Evolutionary conservation across 2,888 invertebrate genomes (phyloP).

Genomic region (Protonemura montana): DNA sequence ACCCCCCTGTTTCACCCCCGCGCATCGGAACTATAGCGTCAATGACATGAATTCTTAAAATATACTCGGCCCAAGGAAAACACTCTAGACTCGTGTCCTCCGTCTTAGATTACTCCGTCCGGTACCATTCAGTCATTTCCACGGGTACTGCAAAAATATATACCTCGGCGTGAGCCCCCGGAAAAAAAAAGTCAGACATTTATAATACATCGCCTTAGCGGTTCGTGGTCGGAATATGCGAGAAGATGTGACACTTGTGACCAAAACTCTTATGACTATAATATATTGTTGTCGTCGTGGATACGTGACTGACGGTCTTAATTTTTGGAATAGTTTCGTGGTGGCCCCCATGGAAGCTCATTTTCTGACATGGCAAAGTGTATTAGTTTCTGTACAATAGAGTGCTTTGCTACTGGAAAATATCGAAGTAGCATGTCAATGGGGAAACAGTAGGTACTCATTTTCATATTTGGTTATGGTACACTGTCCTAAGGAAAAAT

Average conservation of each 20-base stretch:
- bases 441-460: background rate
- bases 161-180: background rate
- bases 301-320: conserved; percentile 40
- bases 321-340: conserved; percentile 37
- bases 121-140: conserved; percentile 49
- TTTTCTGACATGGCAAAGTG: conserved; percentile 15
- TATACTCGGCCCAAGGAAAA: conserved; percentile 38
- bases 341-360: conserved; percentile 28
- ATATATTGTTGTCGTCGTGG: conserved; percentile 29
- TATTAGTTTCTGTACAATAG: background rate
- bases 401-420: background rate
- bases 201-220: conserved; percentile 26
- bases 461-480: background rate
- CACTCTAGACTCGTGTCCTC: conserved; percentile 30
- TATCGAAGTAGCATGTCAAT: background rate
- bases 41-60: conserved; percentile 55
- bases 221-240: conserved; percentile 33
- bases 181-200: conserved; percentile 15
- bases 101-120: conserved; percentile 46
- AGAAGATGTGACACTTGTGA: conserved; percentile 37
- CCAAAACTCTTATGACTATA: conserved; percentile 8
- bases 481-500: too few species aligned
- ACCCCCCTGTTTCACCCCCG: conserved; percentile 37
- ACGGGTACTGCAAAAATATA: conserved; percentile 15
- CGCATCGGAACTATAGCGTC: conserved; percentile 46